Conservation (phyloP, 2,797 vertebrate genomes). For the Phyllotis vaccarum region DNA sequence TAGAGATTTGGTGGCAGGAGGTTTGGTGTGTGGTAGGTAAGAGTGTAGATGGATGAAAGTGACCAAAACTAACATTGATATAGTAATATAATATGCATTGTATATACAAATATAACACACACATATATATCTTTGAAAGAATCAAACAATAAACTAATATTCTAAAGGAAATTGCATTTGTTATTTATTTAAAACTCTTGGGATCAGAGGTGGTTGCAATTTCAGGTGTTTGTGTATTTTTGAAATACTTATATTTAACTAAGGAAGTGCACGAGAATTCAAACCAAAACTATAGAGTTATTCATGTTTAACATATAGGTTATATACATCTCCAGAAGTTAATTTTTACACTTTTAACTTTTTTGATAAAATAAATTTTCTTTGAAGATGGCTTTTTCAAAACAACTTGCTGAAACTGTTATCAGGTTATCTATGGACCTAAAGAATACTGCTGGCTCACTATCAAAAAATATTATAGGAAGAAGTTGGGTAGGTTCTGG, state of each 20-base stretch:
- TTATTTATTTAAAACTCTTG: background rate
- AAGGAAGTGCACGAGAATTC: background rate
- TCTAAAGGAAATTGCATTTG: background rate
- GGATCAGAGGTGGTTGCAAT: background rate
- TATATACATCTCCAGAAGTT: background rate
- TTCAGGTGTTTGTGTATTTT: background rate
- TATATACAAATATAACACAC: background rate
- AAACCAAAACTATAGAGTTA: background rate
- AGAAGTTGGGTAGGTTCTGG: background rate
- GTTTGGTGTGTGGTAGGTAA: too few species aligned
- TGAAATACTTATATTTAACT: background rate
- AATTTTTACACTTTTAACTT: background rate
- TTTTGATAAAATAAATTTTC: background rate
- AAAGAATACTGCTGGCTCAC: background rate
- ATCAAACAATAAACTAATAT: background rate
- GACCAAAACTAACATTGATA: background rate
- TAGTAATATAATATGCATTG: background rate
- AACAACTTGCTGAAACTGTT: background rate
- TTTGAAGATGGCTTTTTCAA: conserved; percentile 31
- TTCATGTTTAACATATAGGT: background rate
- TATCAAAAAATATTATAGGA: background rate
- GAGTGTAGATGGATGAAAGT: background rate
- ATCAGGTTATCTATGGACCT: background rate
- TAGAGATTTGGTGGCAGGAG: background rate
- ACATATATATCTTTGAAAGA: background rate